A percentile compares a stretch with the other conserved stretches of the same genome.
phyloP scores from a whole-genome alignment of 1,140 invertebrate genomes.

The Drosophila nannoptera region DNA sequence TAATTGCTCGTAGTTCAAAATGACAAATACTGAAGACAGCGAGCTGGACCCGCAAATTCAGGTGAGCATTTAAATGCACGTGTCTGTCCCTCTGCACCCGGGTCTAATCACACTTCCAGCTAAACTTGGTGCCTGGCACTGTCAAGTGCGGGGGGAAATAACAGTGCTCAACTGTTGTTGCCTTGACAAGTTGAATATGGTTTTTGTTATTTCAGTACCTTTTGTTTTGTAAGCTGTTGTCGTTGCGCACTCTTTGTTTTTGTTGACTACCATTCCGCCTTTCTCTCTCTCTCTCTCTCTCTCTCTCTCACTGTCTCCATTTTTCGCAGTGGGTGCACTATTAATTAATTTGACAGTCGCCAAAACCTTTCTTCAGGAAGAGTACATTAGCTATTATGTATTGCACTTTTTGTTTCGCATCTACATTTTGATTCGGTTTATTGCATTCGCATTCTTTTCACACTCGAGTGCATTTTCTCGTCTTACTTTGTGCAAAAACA shows the following conservation, averaged over 20 bases:
- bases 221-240: conserved; percentile 31
- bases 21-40: conserved; percentile 69
- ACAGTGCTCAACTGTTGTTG: conserved; percentile 42
- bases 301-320: conserved; percentile 3
- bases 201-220: conserved; percentile 40
- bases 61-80: conserved; percentile 76
- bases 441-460: conserved; percentile 52
- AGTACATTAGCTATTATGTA: conserved; percentile 30
- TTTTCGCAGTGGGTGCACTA: conserved; percentile 19
- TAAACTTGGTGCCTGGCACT: conserved; percentile 33
- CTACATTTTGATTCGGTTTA: conserved; percentile 16
- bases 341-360: conserved; percentile 45
- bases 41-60: conserved; percentile 82
- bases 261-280: too few species aligned
- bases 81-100: background rate
- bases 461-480: conserved; percentile 41
- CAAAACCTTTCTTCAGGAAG: conserved; percentile 36
- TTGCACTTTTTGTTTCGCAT: conserved; percentile 29
- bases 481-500: conserved; percentile 15
- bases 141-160: conserved; percentile 29
- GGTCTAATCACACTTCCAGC: background rate
- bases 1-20: conserved; percentile 50
- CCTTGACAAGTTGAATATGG: conserved; percentile 46
- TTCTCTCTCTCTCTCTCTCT: background rate
- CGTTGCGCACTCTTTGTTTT: conserved; percentile 22